These are phyloP conservation scores for Okapia johnstoni DNA, from an alignment of 2,113 vertebrate genomes.

Conservation along the genomic window DNA sequence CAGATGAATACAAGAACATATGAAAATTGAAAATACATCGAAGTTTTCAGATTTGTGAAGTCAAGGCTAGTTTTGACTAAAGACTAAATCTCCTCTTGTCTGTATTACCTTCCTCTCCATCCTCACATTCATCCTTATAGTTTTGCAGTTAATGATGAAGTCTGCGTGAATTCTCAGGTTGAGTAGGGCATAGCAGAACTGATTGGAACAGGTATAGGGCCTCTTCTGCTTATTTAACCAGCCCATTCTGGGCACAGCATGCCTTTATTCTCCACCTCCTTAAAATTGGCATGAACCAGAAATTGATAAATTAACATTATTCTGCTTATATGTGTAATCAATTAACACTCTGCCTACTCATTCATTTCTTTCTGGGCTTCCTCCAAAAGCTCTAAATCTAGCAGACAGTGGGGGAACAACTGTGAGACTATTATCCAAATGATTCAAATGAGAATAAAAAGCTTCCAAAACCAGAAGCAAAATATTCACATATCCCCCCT, in stretches of 20 bases:
- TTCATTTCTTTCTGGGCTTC: constrained; percentile 30
- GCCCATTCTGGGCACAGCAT: neutral
- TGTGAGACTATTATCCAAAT: neutral
- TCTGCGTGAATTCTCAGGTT: neutral
- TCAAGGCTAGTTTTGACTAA: neutral
- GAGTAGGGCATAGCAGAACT: neutral
- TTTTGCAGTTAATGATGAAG: neutral
- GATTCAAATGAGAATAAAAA: constrained; percentile 1
- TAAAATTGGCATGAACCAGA: neutral
- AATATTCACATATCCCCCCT: neutral
- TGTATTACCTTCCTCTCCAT: neutral
- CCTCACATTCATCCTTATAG: neutral
- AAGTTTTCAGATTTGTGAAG: neutral
- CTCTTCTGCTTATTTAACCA: neutral
- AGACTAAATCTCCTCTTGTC: neutral
- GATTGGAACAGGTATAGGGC: neutral
- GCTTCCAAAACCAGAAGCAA: neutral
- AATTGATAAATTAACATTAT: constrained; percentile 33
- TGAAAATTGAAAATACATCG: neutral
- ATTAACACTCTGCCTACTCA: constrained; percentile 31
- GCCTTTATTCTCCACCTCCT: neutral
- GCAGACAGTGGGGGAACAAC: neutral
- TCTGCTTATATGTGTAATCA: constrained; percentile 30
- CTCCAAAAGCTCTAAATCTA: constrained; percentile 46
- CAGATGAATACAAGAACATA: neutral